A percentile compares a stretch with the other conserved stretches of the same genome.
phyloP scores from a whole-genome alignment of 2,888 invertebrate species.

The Magallana nippona region DNA sequence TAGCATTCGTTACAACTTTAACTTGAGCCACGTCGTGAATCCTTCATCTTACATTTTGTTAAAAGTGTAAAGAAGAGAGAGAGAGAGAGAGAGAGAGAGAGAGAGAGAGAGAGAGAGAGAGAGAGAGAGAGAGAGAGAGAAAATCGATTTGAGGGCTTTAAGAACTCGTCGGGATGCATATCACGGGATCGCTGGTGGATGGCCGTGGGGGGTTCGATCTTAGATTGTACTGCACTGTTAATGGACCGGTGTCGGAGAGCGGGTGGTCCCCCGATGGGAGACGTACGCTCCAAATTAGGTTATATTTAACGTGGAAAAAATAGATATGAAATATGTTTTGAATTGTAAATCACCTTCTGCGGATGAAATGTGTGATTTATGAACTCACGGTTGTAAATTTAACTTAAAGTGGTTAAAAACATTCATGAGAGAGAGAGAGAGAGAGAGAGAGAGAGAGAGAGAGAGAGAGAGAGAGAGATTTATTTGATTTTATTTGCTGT shows the following conservation, averaged over 20 bases:
- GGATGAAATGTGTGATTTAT: background rate
- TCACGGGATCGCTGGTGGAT: slow-evolving; percentile 20
- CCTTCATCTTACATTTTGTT: no score
- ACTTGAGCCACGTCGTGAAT: no score
- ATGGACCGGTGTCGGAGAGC: background rate
- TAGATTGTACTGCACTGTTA: slow-evolving; percentile 24
- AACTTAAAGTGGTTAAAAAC: background rate
- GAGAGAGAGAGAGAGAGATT: no score
- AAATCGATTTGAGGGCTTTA: slow-evolving; percentile 6
- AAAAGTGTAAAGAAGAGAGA: no score
- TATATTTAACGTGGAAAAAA: background rate
- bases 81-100: background rate
- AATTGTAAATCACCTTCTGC: background rate
- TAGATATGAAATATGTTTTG: background rate
- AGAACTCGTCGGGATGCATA: slow-evolving; percentile 17
- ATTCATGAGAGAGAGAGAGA: background rate
- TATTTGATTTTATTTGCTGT: background rate
- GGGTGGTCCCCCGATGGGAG: slow-evolving; percentile 7
- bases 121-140: background rate
- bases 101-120: slow-evolving; percentile 17
- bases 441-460: background rate
- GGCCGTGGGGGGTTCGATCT: background rate
- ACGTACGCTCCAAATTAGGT: background rate
- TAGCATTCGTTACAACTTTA: no score
- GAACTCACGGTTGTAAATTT: no score